These are phyloP conservation scores for Elaphurus davidianus DNA, from an alignment of 2,113 vertebrate genomes.

Conservation along the genomic window DNA sequence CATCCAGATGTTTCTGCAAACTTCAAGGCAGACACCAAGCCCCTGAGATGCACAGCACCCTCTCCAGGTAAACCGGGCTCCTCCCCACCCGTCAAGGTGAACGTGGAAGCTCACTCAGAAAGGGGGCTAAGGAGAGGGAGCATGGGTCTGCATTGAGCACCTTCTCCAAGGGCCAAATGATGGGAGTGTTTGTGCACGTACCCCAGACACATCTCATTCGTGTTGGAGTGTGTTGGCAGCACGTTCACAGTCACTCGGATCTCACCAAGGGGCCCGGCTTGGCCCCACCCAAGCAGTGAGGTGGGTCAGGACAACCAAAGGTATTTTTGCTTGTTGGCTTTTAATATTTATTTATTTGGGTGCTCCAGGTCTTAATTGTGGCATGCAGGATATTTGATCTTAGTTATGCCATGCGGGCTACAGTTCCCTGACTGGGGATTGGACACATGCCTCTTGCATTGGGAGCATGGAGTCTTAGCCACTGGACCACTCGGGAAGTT, in stretches of 20 bases:
- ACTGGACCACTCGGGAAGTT: neutral
- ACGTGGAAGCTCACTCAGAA: neutral
- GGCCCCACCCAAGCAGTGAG: neutral
- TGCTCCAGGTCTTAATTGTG: neutral
- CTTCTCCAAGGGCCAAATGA: neutral
- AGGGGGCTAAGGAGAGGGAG: neutral
- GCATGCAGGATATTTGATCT: neutral
- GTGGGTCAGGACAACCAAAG: neutral
- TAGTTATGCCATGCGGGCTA: neutral
- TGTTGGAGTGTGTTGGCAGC: too few relatives aligned
- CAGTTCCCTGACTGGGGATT: neutral
- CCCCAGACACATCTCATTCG: too few relatives aligned
- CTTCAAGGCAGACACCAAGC: accelerated
- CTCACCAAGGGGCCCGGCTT: neutral
- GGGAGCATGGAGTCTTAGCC: neutral
- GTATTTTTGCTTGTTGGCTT: neutral
- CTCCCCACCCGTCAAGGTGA: accelerated
- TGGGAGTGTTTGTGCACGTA: neutral
- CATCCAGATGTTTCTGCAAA: neutral
- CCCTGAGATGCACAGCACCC: neutral
- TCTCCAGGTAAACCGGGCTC: neutral
- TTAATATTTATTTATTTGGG: neutral
- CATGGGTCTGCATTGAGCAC: accelerated
- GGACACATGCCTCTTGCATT: neutral
- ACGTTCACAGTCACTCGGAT: neutral